Conservation (phyloP, 2,113 vertebrate species). For the Pao palembangensis region DNA sequence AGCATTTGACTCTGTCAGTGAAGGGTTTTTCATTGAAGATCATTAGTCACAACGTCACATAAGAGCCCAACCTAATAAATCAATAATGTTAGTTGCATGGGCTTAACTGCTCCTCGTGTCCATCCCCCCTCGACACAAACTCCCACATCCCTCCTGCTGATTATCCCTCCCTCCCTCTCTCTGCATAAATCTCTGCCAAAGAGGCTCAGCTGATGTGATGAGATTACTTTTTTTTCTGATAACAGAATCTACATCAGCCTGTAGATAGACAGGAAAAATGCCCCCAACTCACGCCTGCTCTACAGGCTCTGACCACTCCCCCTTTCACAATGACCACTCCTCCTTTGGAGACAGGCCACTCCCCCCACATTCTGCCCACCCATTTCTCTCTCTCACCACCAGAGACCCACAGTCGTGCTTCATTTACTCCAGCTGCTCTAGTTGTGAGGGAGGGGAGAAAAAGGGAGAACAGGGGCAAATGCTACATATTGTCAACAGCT, state of each 20-base stretch:
- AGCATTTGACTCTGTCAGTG: too few relatives aligned
- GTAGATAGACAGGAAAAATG: conserved; percentile 34
- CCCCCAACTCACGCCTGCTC: conserved; percentile 14
- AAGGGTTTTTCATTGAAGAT: conserved; percentile 3
- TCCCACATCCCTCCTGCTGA: conserved; percentile 13
- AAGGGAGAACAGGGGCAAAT: conserved; percentile 8
- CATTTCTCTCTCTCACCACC: conserved; percentile 38
- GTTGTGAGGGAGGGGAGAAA: conserved; percentile 41
- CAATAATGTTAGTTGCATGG: conserved; percentile 4
- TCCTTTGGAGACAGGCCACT: conserved; percentile 8
- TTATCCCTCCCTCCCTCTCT: conserved; percentile 37
- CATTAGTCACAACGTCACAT: not conserved
- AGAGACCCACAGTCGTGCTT: conserved; percentile 48
- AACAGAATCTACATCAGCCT: conserved; percentile 69
- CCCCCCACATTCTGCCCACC: conserved; percentile 31
- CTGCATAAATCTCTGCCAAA: conserved; percentile 72
- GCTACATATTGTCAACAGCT: conserved; percentile 3
- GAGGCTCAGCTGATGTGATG: conserved; percentile 72
- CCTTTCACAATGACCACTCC: conserved; percentile 30
- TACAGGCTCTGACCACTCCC: conserved; percentile 29
- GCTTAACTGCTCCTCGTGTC: conserved; percentile 12
- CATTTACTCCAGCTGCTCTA: conserved; percentile 56
- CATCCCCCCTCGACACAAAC: not conserved
- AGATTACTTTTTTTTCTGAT: conserved; percentile 74
- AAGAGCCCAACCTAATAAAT: conserved; percentile 10